Conservation (phyloP, 2,113 vertebrate genomes). For the Falcunculus frontatus region DNA sequence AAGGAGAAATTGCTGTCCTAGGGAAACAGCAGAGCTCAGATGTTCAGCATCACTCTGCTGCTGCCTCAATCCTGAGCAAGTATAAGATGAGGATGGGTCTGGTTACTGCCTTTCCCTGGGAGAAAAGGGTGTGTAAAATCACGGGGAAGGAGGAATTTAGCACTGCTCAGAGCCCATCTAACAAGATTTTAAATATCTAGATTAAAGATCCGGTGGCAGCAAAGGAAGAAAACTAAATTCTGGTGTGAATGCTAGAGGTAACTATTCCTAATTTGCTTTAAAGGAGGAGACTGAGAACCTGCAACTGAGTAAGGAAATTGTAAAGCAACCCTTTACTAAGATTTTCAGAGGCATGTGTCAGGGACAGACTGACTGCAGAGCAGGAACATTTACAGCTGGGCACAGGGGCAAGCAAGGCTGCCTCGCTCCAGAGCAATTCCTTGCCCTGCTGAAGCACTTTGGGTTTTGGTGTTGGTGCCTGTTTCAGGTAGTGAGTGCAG, state of each 20-base stretch:
- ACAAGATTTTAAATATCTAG: neutral
- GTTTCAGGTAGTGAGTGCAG: accelerated
- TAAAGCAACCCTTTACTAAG: neutral
- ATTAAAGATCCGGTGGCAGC: neutral
- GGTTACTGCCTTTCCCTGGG: neutral
- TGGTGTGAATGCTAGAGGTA: neutral
- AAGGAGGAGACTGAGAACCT: neutral
- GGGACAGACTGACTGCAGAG: neutral
- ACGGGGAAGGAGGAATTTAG: neutral
- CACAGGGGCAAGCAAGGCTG: neutral
- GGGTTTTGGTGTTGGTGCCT: neutral
- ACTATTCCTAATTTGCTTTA: neutral
- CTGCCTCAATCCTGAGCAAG: neutral
- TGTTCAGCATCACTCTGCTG: neutral
- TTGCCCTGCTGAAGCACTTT: neutral
- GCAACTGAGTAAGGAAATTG: neutral
- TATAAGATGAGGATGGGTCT: neutral
- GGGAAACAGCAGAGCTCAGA: neutral
- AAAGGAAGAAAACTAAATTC: neutral
- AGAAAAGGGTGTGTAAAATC: neutral
- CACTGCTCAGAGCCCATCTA: neutral
- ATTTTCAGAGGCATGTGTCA: neutral
- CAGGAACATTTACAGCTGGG: neutral
- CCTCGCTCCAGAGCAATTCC: neutral
- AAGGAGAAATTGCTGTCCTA: neutral